These are phyloP conservation scores for Speoplatyrhinus poulsoni DNA, from an alignment of 2,113 vertebrate species.

Conservation along the genomic window DNA sequence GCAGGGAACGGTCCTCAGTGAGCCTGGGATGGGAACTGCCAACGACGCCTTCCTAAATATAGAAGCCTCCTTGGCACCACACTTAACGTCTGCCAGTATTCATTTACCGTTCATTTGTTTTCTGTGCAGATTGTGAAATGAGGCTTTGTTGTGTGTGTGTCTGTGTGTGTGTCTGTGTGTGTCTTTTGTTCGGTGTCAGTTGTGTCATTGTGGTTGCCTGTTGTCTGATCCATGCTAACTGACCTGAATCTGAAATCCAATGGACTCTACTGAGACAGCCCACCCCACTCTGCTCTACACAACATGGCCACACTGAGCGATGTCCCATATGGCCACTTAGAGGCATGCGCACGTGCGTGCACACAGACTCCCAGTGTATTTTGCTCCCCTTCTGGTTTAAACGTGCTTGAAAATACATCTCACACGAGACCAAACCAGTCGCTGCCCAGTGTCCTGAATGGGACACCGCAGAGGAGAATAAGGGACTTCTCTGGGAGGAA, in stretches of 20 bases:
- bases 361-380: not conserved
- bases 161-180: too few species aligned
- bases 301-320: not conserved
- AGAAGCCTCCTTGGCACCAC: too few species aligned
- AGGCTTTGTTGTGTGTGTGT: too few species aligned
- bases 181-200: not conserved
- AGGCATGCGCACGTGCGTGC: not conserved
- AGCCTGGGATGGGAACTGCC: too few species aligned
- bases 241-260: conserved; percentile 6
- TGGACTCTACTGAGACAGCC: not conserved
- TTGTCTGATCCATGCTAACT: not conserved
- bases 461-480: not conserved
- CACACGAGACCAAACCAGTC: not conserved
- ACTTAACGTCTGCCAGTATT: too few species aligned
- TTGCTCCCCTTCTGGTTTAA: not conserved
- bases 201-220: not conserved
- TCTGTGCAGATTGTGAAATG: not conserved
- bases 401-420: conserved; percentile 25
- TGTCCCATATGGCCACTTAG: conserved; percentile 6
- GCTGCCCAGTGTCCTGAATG: not conserved
- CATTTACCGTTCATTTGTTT: not conserved
- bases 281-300: not conserved
- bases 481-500: not conserved
- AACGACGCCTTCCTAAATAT: too few species aligned
- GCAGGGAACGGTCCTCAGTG: too few species aligned